Percentiles rank a stretch among this genome's conserved stretches.
phyloP scores from a whole-genome alignment of 2,888 invertebrate species.

The Flexamia atlantica region DNA sequence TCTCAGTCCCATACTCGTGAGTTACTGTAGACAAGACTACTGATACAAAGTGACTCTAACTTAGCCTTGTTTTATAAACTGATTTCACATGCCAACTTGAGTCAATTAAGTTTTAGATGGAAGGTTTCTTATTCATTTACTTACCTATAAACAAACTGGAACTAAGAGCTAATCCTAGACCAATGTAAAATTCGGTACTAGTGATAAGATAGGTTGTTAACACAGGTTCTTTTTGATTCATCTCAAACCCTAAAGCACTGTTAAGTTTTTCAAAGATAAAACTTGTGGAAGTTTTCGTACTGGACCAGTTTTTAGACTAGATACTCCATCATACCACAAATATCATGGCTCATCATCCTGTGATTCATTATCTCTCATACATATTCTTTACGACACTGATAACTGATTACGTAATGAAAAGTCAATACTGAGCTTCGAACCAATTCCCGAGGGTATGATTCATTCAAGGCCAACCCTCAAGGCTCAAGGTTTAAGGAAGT shows the following conservation, averaged over 20 bases:
- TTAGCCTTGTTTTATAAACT: no score
- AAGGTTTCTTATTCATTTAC: constrained; percentile 61
- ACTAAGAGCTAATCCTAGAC: constrained; percentile 85
- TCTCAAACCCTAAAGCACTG: not conserved
- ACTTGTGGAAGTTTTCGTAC: not conserved
- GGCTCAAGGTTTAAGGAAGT: no score
- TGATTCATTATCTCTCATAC: not conserved
- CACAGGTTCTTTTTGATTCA: constrained; percentile 46
- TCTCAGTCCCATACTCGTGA: no score
- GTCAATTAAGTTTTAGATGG: not conserved
- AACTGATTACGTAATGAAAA: constrained; percentile 28
- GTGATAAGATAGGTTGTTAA: constrained; percentile 57
- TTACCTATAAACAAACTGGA: constrained; percentile 91
- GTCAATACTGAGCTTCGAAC: not conserved
- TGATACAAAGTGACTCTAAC: no score
- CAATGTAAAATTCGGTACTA: constrained; percentile 81
- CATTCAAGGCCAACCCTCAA: constrained; percentile 8
- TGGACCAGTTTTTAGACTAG: not conserved
- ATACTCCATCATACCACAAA: not conserved
- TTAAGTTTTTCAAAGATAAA: no score
- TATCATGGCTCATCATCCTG: not conserved
- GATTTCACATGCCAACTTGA: no score
- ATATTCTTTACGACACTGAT: not conserved
- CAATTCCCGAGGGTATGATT: not conserved
- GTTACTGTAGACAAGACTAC: no score